Base-by-base conservation (phyloP, 2,797 vertebrate genomes). In the Cossypha caffra region DNA sequence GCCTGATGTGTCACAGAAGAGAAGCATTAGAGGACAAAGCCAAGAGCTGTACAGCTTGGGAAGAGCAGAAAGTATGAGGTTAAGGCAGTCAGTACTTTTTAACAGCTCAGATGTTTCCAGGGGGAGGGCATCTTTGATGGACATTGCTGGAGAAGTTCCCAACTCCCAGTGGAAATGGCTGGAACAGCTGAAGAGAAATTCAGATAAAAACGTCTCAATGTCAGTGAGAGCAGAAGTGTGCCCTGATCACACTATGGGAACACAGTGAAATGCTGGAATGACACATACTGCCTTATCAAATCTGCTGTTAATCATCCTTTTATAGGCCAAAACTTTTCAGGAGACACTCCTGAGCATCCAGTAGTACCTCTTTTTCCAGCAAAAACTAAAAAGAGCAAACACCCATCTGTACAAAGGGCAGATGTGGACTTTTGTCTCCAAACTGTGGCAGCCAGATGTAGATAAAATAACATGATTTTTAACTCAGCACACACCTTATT, bases 401-500 rank as follows among this genome's bases (percentile, higher is more conserved):
- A 78, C 24, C 5, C 35, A 45, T 16, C 45, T 52, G 40, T 24
- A 80, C 55, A 71, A 78, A 90, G 37, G 20, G 55, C 28, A 91
- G 87, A 74, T 33, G 42, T 18, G 31, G 29, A 79, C 75, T 88
- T 91, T 47, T 42, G 28, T 63, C 54, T 83, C 37, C 77, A 45
- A 77, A 78, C 15, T 55, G 50, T 42, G 69, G 66, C 1, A 1
- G 66, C 63, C 55, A 91, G 76, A 83, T 78, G 72, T 37, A 76
- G 75, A 80, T 72, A 83, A 78, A 90, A 81, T 21, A 66, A 58
- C 40, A 38, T 21, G 47, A 61, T 77, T 91, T 93, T 72, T 54
- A 68, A 86, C 59, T 77, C 78, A 45, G 66, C 38, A 59, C 37
- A 66, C 82, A 88, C 80, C 62, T 94, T 91, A 81, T 93, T 94